phyloP scores from a whole-genome alignment of 1,140 invertebrate genomes.

The Gonatopus flavifemur region DNA sequence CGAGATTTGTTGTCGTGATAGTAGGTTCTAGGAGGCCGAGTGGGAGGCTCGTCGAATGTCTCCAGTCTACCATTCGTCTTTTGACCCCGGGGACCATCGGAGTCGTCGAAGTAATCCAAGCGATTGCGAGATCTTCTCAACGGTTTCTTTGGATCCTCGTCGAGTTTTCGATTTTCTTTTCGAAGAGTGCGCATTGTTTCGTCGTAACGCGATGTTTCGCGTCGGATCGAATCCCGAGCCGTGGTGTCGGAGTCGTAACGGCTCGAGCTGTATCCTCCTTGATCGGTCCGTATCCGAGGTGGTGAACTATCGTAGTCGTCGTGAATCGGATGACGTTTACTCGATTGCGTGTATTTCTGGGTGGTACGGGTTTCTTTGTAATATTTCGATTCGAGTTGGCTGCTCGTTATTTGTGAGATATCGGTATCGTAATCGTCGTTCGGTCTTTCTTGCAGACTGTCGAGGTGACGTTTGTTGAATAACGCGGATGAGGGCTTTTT shows the following conservation, averaged over 20 bases:
- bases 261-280: slow-evolving; percentile 41
- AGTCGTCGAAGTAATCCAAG: slow-evolving; percentile 50
- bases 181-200: slow-evolving; percentile 30
- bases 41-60: slow-evolving; percentile 38
- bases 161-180: slow-evolving; percentile 35
- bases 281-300: slow-evolving; percentile 34
- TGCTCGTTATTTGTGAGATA: slow-evolving; percentile 51
- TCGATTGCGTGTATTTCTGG: slow-evolving; percentile 39
- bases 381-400: slow-evolving; percentile 49
- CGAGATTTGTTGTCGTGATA: slow-evolving; percentile 50
- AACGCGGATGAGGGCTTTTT: slow-evolving; percentile 31
- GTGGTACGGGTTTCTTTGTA: slow-evolving; percentile 48
- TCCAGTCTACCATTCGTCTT: slow-evolving; percentile 32
- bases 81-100: slow-evolving; percentile 41
- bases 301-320: slow-evolving; percentile 53
- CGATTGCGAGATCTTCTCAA: slow-evolving; percentile 43
- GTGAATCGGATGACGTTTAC: slow-evolving; percentile 32
- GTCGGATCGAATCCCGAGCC: slow-evolving; percentile 42
- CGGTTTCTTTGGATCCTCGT: slow-evolving; percentile 47
- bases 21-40: slow-evolving; percentile 40
- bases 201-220: slow-evolving; percentile 37
- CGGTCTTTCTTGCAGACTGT: slow-evolving; percentile 42
- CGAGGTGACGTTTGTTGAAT: slow-evolving; percentile 32
- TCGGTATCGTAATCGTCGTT: slow-evolving; percentile 54
- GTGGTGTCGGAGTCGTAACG: slow-evolving; percentile 53